Evolutionary conservation across 2,888 invertebrate genomes (phyloP), one percentile per base, ranked within the genome.

Genomic region (Platypus cylindrus): DNA sequence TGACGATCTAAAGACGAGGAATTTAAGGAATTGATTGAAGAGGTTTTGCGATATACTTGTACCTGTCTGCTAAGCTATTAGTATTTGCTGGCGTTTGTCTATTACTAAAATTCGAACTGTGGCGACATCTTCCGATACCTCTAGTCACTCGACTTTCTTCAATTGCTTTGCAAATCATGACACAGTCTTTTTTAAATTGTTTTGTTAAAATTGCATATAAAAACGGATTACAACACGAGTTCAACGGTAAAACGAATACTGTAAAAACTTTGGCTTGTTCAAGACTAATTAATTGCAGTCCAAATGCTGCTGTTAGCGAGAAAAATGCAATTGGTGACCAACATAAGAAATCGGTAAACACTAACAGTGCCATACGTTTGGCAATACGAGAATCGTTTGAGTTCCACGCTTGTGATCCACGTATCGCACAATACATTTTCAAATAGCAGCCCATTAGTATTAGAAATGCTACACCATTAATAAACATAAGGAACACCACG

Each of bases 301-400:
- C 94, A 58, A 91, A 86, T 5, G 91, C 84, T 12, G 95, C 93
- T 0, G 93, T 90, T 22, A 95, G 68, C 4, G 93, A 85, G 60
- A 91, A 89, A 63, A 95, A 90, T 1, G 95, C 90, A 44, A 95
- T 93, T 0, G 97, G 97, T 3, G 93, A 89, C 95, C 95, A 97
- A 66, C 95, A 97, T 29, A 94, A 68, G 55, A 97, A 90, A 62
- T 97, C 95, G 0, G 95, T 97, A 60, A 94, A 93, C 2, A 97
- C 94, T 36, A 97, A 69, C 26, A 97, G 64, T 1, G 95, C 93
- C 94, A 95, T 95, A 24, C 93, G 71, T 61, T 93, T 93, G 26
- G 95, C 94, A 49, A 95, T 91, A 34, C 93, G 71, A 7, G 91
- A 90, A 62, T 95, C 94, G 62, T 94, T 94, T 3, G 90, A 90